Conservation (phyloP, 1,140 invertebrate genomes). For the Teleogryllus occipitalis region DNA sequence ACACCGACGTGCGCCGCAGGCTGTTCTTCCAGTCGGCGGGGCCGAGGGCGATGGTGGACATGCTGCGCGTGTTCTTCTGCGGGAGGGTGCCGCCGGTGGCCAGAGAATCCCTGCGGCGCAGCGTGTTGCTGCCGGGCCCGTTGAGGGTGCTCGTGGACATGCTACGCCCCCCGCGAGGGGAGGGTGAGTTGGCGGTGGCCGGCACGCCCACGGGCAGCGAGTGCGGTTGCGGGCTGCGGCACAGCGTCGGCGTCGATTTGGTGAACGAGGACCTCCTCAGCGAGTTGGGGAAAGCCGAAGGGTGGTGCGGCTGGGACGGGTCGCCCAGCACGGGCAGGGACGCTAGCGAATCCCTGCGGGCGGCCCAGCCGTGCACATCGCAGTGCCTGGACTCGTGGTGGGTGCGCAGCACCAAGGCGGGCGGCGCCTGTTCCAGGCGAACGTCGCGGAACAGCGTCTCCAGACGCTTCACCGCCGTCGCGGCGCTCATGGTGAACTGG, state of each 20-base stretch:
- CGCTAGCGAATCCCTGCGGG: slow-evolving; percentile 29
- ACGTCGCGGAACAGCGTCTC: slow-evolving; percentile 61
- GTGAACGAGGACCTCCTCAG: slow-evolving; percentile 19
- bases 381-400: slow-evolving; percentile 46
- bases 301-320: slow-evolving; percentile 39
- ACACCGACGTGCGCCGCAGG: not conserved
- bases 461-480: slow-evolving; percentile 54
- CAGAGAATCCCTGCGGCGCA: not conserved
- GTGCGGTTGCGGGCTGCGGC: slow-evolving; percentile 30
- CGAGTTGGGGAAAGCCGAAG: slow-evolving; percentile 50
- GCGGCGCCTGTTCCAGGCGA: slow-evolving; percentile 39
- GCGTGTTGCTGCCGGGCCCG: too few relatives aligned
- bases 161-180: slow-evolving; percentile 26
- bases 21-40: not conserved
- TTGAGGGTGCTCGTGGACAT: not conserved
- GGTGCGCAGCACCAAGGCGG: slow-evolving; percentile 17
- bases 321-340: slow-evolving; percentile 10
- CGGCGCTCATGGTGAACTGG: not conserved
- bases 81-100: too few relatives aligned
- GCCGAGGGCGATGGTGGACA: not conserved
- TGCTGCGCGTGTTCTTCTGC: not conserved
- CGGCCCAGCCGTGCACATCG: slow-evolving; percentile 59
- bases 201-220: not conserved
- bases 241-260: not conserved
- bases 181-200: slow-evolving; percentile 28